Evolutionary conservation across 2,797 vertebrate species (phyloP).

Genomic region (Bovichtus variegatus): DNA sequence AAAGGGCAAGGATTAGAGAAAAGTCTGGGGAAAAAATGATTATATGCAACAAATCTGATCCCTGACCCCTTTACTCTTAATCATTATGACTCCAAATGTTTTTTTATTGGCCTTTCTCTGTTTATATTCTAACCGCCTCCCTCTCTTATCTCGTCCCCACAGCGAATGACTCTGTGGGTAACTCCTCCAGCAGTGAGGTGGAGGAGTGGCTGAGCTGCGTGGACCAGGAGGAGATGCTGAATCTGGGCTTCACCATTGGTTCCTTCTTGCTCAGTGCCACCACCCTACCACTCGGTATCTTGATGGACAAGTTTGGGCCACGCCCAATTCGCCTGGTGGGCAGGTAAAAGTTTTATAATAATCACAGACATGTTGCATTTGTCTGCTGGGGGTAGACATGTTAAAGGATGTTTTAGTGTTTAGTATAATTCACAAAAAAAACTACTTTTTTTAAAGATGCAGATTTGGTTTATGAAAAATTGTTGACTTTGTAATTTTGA

Average conservation of each 20-base stretch:
- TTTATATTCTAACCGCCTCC: neutral
- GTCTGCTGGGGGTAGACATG: neutral
- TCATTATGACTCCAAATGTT: neutral
- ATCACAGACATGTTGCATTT: neutral
- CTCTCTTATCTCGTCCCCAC: neutral
- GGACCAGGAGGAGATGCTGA: constrained; percentile 92
- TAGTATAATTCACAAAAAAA: neutral
- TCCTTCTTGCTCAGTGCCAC: constrained; percentile 93
- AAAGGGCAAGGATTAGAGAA: neutral
- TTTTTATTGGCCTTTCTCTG: neutral
- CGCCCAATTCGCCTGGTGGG: constrained; percentile 90
- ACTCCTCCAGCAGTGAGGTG: neutral
- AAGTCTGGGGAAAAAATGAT: neutral
- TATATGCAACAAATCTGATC: neutral
- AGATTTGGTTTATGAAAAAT: neutral
- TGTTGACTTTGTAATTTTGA: neutral
- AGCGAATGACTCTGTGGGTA: constrained; percentile 76
- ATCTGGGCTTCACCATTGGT: constrained; percentile 93
- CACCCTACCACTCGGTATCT: constrained; percentile 89
- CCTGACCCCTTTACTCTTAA: neutral
- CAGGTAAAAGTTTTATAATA: constrained; percentile 82
- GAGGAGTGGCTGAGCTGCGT: constrained; percentile 84
- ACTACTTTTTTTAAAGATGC: neutral
- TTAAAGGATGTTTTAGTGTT: neutral
- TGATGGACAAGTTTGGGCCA: constrained; percentile 90